A percentile compares a stretch with the other conserved stretches of the same genome.
Conservation (phyloP, 2,113 vertebrate species). For the Myxocyprinus asiaticus region DNA sequence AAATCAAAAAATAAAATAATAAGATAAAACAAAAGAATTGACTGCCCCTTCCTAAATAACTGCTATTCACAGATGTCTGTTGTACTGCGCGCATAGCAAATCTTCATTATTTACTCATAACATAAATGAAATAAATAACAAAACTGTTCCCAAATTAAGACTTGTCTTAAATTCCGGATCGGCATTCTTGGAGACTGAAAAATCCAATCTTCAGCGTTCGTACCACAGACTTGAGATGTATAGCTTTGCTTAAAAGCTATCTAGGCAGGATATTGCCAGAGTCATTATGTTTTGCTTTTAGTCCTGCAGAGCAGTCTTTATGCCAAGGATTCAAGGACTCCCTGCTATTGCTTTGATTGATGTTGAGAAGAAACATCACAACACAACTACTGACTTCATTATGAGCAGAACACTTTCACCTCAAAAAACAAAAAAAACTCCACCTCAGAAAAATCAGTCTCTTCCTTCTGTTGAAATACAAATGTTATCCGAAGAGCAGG, state of each 20-base stretch:
- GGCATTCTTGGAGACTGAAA: slow-evolving; percentile 50
- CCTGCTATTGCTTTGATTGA: slow-evolving; percentile 41
- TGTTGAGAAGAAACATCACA: background rate
- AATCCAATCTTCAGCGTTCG: slow-evolving; percentile 39
- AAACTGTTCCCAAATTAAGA: slow-evolving; percentile 48
- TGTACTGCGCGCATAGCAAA: slow-evolving; percentile 73
- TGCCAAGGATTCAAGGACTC: slow-evolving; percentile 11
- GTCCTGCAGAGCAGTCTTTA: background rate
- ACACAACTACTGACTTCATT: background rate
- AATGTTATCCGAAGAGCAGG: background rate
- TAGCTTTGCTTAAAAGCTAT: slow-evolving; percentile 26
- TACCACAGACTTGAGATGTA: slow-evolving; percentile 46
- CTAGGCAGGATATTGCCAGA: slow-evolving; percentile 13
- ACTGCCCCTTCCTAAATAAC: slow-evolving; percentile 63
- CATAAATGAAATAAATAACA: slow-evolving; percentile 80
- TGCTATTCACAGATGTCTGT: slow-evolving; percentile 68
- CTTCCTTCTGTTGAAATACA: slow-evolving; percentile 9
- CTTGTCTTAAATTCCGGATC: slow-evolving; percentile 51
- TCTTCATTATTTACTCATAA: slow-evolving; percentile 73
- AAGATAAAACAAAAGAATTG: slow-evolving; percentile 37
- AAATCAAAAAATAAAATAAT: slow-evolving; percentile 40
- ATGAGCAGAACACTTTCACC: background rate
- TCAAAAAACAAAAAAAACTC: background rate
- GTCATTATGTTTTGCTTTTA: background rate
- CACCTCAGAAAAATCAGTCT: background rate